Conservation (phyloP, 2,888 invertebrate genomes). For the Aquatica leii region DNA sequence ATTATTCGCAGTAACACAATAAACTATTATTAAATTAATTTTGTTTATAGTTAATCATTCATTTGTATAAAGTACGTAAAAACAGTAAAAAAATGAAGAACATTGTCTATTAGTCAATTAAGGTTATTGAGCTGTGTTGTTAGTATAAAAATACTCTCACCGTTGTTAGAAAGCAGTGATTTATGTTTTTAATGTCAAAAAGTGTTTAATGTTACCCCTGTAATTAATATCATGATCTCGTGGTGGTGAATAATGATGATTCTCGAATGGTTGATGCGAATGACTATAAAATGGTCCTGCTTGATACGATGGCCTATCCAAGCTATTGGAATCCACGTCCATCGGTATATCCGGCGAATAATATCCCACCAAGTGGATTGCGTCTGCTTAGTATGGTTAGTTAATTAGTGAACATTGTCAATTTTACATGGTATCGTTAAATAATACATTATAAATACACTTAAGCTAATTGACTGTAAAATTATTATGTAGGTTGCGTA, state of each 20-base stretch:
- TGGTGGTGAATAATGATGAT: slow-evolving; percentile 43
- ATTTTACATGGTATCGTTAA: too few relatives aligned
- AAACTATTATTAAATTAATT: too few relatives aligned
- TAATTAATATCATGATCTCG: slow-evolving; percentile 40
- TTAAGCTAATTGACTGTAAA: not conserved
- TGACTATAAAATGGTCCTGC: slow-evolving; percentile 41
- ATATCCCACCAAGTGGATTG: slow-evolving; percentile 59
- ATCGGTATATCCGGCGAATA: slow-evolving; percentile 53
- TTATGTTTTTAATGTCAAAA: slow-evolving; percentile 11
- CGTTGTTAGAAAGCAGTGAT: slow-evolving; percentile 15
- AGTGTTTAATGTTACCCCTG: slow-evolving; percentile 41
- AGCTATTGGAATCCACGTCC: slow-evolving; percentile 55
- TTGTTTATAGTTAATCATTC: too few relatives aligned
- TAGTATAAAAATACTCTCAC: too few relatives aligned
- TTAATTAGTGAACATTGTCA: slow-evolving; percentile 25
- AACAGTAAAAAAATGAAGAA: too few relatives aligned
- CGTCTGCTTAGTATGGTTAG: slow-evolving; percentile 49
- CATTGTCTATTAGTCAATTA: too few relatives aligned
- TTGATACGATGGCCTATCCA: slow-evolving; percentile 54
- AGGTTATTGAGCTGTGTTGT: too few relatives aligned
- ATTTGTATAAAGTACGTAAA: too few relatives aligned
- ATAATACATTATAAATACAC: too few relatives aligned
- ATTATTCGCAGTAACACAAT: too few relatives aligned
- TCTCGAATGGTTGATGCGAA: slow-evolving; percentile 44
- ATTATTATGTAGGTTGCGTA: too few relatives aligned